phyloP scores from a whole-genome alignment of 2,113 vertebrate species.

The Anhinga rufa region DNA sequence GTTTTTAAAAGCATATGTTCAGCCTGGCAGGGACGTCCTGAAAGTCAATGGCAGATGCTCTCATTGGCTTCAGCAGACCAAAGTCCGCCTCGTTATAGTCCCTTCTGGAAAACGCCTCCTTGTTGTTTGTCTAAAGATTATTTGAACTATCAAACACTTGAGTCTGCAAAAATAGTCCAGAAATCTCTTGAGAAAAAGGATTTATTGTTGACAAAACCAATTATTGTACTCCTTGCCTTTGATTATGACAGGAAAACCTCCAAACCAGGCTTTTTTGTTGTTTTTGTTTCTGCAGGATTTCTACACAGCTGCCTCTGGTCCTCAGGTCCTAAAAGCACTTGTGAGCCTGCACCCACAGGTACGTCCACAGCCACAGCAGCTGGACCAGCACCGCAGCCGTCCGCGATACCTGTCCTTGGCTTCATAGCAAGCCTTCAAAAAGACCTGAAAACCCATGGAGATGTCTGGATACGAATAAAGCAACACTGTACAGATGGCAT shows the following conservation, averaged over 20 bases:
- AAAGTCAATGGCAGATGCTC: background rate
- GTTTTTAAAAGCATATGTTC: background rate
- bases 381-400: accelerated
- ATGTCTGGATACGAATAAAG: background rate
- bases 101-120: background rate
- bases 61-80: background rate
- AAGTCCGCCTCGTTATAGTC: background rate
- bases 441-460: background rate
- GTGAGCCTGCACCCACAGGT: background rate
- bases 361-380: accelerated
- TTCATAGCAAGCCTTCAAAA: background rate
- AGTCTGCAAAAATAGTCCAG: background rate
- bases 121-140: background rate
- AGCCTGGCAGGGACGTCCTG: background rate
- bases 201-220: background rate
- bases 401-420: background rate
- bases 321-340: background rate
- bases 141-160: background rate
- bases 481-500: background rate
- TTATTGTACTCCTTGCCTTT: background rate
- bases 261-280: background rate
- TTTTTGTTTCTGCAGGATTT: background rate
- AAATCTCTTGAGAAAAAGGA: background rate
- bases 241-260: background rate
- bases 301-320: background rate